Evolutionary conservation across 2,113 vertebrate species (phyloP).

Genomic region (Takifugu flavidus): DNA sequence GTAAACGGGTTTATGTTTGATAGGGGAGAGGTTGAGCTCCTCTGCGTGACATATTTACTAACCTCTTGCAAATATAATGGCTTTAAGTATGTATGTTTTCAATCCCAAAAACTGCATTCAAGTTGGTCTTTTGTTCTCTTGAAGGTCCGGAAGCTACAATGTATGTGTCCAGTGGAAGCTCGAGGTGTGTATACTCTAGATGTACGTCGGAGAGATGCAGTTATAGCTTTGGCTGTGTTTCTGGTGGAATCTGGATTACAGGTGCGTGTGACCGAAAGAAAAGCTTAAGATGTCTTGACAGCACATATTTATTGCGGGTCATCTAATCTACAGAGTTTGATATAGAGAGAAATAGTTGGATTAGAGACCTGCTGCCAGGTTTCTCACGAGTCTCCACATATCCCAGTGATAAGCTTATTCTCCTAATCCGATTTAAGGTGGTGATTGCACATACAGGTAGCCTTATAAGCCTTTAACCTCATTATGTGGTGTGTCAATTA

Average conservation of each 20-base stretch:
- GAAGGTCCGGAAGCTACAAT: slow-evolving; percentile 92
- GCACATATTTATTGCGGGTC: too few relatives aligned
- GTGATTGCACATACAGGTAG: slow-evolving; percentile 37
- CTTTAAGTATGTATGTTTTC: too few relatives aligned
- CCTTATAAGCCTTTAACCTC: slow-evolving; percentile 41
- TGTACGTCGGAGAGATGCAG: slow-evolving; percentile 90
- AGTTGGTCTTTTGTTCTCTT: background rate
- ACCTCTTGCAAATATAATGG: slow-evolving; percentile 28
- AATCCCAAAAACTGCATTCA: background rate
- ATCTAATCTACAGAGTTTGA: too few relatives aligned
- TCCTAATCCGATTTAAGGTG: slow-evolving; percentile 48
- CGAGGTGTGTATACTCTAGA: slow-evolving; percentile 91
- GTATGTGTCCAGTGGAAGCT: slow-evolving; percentile 94
- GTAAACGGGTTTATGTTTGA: slow-evolving; percentile 52
- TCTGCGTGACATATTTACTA: background rate
- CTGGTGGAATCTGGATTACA: slow-evolving; percentile 92
- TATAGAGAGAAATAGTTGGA: background rate
- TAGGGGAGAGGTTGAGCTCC: background rate
- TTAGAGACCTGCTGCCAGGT: background rate
- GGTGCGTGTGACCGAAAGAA: slow-evolving; percentile 63
- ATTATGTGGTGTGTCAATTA: slow-evolving; percentile 25
- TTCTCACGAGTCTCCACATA: slow-evolving; percentile 17
- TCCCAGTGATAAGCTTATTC: slow-evolving; percentile 37
- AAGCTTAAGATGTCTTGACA: background rate
- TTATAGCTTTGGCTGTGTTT: slow-evolving; percentile 91